A percentile compares a stretch with the other conserved stretches of the same genome.
Evolutionary conservation across 1,140 invertebrate genomes (phyloP).

Genomic region (Coelopa frigida): DNA sequence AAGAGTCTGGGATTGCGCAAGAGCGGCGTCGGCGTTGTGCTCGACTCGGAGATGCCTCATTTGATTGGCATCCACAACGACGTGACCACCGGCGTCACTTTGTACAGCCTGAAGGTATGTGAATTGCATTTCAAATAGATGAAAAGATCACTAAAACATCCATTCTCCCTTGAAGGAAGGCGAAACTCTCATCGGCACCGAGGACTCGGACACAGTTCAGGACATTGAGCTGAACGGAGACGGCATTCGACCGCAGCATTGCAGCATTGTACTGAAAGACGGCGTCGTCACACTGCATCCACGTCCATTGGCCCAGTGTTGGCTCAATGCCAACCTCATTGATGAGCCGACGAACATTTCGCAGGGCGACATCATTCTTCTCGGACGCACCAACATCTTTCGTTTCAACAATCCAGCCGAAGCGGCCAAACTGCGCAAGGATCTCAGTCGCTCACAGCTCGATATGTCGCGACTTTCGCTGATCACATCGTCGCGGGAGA

Average conservation of each 20-base stretch:
- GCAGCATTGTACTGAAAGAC: constrained; percentile 63
- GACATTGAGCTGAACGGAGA: constrained; percentile 73
- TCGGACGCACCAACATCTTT: constrained; percentile 87
- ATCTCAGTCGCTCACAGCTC: constrained; percentile 57
- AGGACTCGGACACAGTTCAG: constrained; percentile 57
- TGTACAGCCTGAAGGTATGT: constrained; percentile 77
- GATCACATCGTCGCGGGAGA: constrained; percentile 69
- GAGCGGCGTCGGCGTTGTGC: constrained; percentile 75
- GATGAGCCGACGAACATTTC: constrained; percentile 66
- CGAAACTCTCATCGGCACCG: constrained; percentile 67
- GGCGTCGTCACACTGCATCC: constrained; percentile 73
- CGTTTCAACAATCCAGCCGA: constrained; percentile 88
- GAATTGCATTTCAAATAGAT: constrained; percentile 6
- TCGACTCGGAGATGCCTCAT: constrained; percentile 89
- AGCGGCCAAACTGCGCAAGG: constrained; percentile 73
- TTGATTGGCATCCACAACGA: constrained; percentile 89
- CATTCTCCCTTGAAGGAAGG: constrained; percentile 50
- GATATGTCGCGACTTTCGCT: constrained; percentile 77
- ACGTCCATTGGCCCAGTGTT: constrained; percentile 62
- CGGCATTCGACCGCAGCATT: constrained; percentile 78
- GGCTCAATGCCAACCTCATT: constrained; percentile 73
- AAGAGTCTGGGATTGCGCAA: constrained; percentile 76
- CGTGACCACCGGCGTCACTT: constrained; percentile 81
- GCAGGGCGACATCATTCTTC: constrained; percentile 72
- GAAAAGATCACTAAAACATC: constrained; percentile 1